phyloP scores from a whole-genome alignment of 2,888 invertebrate genomes.

The Prosapia bicincta region DNA sequence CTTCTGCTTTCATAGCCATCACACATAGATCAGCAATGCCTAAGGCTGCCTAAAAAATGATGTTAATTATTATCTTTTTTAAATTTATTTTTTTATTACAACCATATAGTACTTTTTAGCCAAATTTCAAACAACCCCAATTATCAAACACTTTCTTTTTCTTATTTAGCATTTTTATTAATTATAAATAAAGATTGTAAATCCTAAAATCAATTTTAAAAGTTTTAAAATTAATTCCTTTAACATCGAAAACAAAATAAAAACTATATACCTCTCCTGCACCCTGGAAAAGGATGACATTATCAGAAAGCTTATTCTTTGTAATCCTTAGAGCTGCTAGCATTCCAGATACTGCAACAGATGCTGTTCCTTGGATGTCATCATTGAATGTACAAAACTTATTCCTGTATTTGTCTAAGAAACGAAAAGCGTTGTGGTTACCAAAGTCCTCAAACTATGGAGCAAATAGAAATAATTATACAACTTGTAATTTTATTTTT shows the following conservation, averaged over 20 bases:
- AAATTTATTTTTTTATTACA: no score
- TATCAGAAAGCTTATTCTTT: conserved; percentile 74
- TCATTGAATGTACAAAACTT: conserved; percentile 96
- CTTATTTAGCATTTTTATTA: no score
- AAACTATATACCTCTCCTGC: conserved; percentile 78
- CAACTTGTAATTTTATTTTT: no score
- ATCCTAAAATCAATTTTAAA: no score
- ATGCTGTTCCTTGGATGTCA: conserved; percentile 95
- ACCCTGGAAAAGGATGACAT: conserved; percentile 92
- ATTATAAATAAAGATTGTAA: no score
- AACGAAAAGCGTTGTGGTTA: conserved; percentile 92
- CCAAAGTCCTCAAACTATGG: conserved; percentile 96
- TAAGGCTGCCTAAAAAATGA: conserved; percentile 72
- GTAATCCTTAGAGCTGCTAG: conserved; percentile 84
- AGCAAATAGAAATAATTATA: no score
- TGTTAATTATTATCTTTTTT: no score
- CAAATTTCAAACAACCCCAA: no score
- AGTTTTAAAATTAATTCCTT: no score
- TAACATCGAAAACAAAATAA: no score
- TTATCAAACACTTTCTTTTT: no score
- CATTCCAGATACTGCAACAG: conserved; percentile 93
- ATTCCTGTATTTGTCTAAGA: conserved; percentile 86
- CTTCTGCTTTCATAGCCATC: conserved; percentile 92
- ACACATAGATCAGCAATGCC: conserved; percentile 92
- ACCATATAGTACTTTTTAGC: no score